Evolutionary conservation across 2,113 vertebrate species (phyloP).

Genomic region (Neoarius graeffei): DNA sequence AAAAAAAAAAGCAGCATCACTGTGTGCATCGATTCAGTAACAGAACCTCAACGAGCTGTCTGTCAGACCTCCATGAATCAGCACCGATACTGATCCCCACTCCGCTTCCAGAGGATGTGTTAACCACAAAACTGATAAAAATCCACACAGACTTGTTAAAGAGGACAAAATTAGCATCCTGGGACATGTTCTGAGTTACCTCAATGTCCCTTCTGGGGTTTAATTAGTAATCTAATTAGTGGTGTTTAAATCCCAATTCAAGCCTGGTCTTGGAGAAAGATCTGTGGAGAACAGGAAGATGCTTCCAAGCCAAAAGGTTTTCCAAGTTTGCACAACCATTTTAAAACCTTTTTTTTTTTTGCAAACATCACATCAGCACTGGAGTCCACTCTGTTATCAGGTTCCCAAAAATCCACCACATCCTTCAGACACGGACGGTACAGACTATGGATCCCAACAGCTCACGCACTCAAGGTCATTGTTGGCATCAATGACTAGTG

Average conservation of each 20-base stretch:
- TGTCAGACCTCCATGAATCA: neutral
- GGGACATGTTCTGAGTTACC: neutral
- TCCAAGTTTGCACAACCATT: no score
- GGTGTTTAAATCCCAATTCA: neutral
- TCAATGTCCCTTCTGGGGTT: neutral
- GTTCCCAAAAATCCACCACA: no score
- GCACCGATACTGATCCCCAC: neutral
- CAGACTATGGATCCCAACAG: no score
- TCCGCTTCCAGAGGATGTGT: neutral
- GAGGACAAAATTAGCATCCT: neutral
- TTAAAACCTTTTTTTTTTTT: no score
- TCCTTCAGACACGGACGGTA: no score
- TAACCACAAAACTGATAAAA: neutral
- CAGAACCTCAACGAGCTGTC: neutral
- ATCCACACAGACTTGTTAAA: neutral
- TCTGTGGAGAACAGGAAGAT: neutral
- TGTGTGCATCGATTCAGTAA: neutral
- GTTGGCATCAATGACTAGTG: no score
- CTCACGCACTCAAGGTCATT: no score
- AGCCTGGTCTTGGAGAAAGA: neutral
- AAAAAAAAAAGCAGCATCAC: neutral
- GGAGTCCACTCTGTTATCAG: no score
- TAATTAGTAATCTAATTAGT: conserved; percentile 2
- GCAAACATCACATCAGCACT: no score
- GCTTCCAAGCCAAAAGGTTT: neutral